Conservation (phyloP, 2,888 invertebrate genomes). For the Drosophila trichaetosa region DNA sequence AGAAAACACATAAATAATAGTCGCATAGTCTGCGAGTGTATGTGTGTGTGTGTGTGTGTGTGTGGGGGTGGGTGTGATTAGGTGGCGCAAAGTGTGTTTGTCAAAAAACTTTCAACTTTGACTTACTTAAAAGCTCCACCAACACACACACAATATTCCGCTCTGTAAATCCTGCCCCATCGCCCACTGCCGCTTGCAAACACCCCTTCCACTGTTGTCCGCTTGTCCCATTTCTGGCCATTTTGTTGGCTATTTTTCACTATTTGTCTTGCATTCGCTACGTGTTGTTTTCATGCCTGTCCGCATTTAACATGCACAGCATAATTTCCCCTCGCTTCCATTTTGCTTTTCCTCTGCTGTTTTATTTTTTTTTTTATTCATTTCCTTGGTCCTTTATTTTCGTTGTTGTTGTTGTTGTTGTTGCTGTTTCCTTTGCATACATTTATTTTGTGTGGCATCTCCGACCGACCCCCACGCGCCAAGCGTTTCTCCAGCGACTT, state of each 20-base stretch:
- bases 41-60: background rate
- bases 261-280: slow-evolving; percentile 64
- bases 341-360: slow-evolving; percentile 7
- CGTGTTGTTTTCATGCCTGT: slow-evolving; percentile 61
- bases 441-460: slow-evolving; percentile 18
- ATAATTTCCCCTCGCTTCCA: slow-evolving; percentile 55
- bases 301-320: slow-evolving; percentile 74
- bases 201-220: background rate
- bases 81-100: slow-evolving; percentile 9
- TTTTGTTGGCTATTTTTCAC: slow-evolving; percentile 68
- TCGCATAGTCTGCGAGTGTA: slow-evolving; percentile 24
- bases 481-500: slow-evolving; percentile 25
- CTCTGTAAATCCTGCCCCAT: background rate
- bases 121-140: slow-evolving; percentile 36
- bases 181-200: background rate
- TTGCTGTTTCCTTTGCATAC: slow-evolving; percentile 26
- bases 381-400: background rate
- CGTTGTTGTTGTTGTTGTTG: background rate
- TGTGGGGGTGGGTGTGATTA: slow-evolving; percentile 15
- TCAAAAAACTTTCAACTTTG: slow-evolving; percentile 52
- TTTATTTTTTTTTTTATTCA: background rate
- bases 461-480: background rate
- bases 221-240: slow-evolving; percentile 20
- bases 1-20: slow-evolving; percentile 75
- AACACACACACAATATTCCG: slow-evolving; percentile 3